Percentiles rank a stretch among this genome's conserved stretches.
Evolutionary conservation across 2,113 vertebrate genomes (phyloP).

Genomic region (Glaucomys volans): DNA sequence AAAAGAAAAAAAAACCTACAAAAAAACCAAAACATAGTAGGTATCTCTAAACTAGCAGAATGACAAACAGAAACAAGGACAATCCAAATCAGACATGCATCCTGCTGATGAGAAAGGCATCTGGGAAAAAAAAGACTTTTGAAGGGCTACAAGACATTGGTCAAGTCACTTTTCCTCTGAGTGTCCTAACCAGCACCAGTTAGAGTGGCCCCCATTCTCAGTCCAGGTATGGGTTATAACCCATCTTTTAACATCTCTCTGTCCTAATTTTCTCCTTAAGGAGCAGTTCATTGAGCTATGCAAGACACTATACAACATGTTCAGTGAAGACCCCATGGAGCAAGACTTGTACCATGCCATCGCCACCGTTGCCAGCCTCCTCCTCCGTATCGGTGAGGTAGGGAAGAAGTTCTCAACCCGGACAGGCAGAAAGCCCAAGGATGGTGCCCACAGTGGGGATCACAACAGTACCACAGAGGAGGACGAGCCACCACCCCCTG

Average conservation of each 20-base stretch:
- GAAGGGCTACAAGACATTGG: not conserved
- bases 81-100: too few relatives aligned
- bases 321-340: conserved; percentile 94
- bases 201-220: not conserved
- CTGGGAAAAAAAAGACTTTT: not conserved
- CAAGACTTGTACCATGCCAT: conserved; percentile 97
- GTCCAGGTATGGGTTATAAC: not conserved
- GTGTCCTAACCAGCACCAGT: not conserved
- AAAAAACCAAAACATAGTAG: too few relatives aligned
- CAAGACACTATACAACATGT: conserved; percentile 99
- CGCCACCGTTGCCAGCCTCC: conserved; percentile 96
- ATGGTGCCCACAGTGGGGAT: conserved; percentile 51
- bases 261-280: conserved; percentile 81
- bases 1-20: too few relatives aligned
- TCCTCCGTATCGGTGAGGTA: conserved; percentile 96
- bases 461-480: conserved; percentile 81
- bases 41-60: not conserved
- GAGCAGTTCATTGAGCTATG: conserved; percentile 99
- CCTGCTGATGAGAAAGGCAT: not conserved
- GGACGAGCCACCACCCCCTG: conserved; percentile 74
- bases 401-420: conserved; percentile 94
- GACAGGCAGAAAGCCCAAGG: conserved; percentile 85
- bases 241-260: not conserved
- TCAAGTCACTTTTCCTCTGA: not conserved
- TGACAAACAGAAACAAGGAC: not conserved